These are phyloP conservation scores for Dolichallabes microphthalmus DNA, from an alignment of 2,113 vertebrate species.

Conservation along the genomic window DNA sequence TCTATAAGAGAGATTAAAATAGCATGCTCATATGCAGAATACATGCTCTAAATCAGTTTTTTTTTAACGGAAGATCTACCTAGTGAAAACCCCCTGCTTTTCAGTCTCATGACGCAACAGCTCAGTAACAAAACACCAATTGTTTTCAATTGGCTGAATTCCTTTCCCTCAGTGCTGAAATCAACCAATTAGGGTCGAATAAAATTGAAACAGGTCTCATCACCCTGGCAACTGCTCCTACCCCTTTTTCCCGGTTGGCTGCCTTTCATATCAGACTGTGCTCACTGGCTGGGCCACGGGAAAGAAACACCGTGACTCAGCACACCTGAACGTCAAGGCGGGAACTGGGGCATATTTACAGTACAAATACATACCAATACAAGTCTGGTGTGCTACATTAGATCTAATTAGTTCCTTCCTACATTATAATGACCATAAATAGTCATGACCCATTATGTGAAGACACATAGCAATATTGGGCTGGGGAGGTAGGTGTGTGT, in stretches of 20 bases:
- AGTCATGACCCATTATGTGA: background rate
- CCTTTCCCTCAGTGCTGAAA: constrained; percentile 55
- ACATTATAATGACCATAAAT: background rate
- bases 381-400: constrained; percentile 4
- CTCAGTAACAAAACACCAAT: constrained; percentile 73
- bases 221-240: constrained; percentile 69
- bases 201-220: constrained; percentile 60
- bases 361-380: background rate
- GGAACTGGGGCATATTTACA: constrained; percentile 5
- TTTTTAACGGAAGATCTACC: constrained; percentile 6
- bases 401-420: background rate
- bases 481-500: background rate
- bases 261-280: constrained; percentile 50
- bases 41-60: background rate
- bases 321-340: constrained; percentile 40
- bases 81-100: background rate
- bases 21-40: background rate
- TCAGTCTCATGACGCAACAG: constrained; percentile 61
- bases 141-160: constrained; percentile 76
- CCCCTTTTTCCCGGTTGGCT: constrained; percentile 61
- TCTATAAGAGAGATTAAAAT: background rate
- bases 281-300: constrained; percentile 56
- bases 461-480: background rate
- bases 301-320: constrained; percentile 43
- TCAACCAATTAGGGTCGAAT: constrained; percentile 65